Base-by-base conservation (phyloP, 2,113 vertebrate genomes). In the Naja naja region DNA sequence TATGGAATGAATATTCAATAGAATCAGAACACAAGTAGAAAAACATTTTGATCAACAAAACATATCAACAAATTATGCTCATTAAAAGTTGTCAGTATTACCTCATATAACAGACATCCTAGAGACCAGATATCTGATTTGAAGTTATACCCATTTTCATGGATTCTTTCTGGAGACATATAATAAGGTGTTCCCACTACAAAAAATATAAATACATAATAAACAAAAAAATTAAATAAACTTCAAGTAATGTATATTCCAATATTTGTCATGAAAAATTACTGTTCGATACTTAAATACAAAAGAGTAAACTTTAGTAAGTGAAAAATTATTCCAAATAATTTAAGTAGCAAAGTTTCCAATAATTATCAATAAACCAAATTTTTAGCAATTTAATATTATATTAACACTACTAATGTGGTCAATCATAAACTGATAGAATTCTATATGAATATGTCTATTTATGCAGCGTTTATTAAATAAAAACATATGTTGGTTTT, bases 121-220 rank as follows among this genome's bases (percentile, higher is more conserved):
- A 98, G 97, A 93, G 97, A 98, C 98, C 98, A 98, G 97, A 98
- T 98, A 97, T 98, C 98, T 95, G 98, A 98, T 95, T 98, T 98
- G 97, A 98, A 98, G 97, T 98, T 98, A 97, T 98, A 98, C 93
- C 98, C 98, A 90, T 98, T 98, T 96, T 98, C 98, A 47, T 98
- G 98, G 97, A 98, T 98, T 94, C 98, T 97, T 98, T 98, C 98
- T 89, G 98, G 98, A 97, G 98, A 98, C 98, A 98, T 98, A 94
- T 98, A 98, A 93, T 98, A 98, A 94, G 98, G 98, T 60, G 98
- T 98, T 91, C 98, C 98, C 96, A 98, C 98, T 98, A 96, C 87
- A 98, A 97, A 93, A 97, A 95, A 95, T 1, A 93, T 85, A 96
- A n/a, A 96, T 88, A 58, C 18, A 93, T 88, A 87, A 94, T 94